phyloP scores from a whole-genome alignment of 2,888 invertebrate genomes.

The Crepidodera aurea region DNA sequence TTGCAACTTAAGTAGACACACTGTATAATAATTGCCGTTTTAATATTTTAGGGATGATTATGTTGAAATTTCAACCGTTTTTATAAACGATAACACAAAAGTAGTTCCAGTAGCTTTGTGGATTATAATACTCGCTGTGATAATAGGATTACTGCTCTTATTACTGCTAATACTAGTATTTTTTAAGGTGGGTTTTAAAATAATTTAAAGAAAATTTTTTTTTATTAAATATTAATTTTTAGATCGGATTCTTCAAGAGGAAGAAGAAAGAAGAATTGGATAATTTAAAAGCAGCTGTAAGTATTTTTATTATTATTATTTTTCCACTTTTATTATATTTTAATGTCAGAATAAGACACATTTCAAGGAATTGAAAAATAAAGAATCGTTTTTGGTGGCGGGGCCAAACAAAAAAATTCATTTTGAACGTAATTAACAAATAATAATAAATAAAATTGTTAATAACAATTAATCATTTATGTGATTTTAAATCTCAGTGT shows the following conservation, averaged over 20 bases:
- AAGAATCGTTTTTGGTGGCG: no score
- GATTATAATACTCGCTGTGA: conserved; percentile 61
- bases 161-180: conserved; percentile 59
- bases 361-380: no score
- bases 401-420: no score
- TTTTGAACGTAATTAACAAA: no score
- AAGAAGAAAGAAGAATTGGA: conserved; percentile 62
- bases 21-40: no score
- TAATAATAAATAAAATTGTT: no score
- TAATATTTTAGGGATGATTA: conserved; percentile 51
- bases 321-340: neutral
- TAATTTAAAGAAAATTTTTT: neutral
- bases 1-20: no score
- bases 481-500: no score
- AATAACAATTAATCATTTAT: no score
- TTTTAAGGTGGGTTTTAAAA: conserved; percentile 47
- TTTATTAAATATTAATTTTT: conserved; percentile 36
- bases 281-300: conserved; percentile 57
- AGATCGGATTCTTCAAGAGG: conserved; percentile 65
- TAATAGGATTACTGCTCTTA: conserved; percentile 61
- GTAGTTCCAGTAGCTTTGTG: conserved; percentile 56
- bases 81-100: conserved; percentile 53
- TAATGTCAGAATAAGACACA: neutral
- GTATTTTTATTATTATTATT: conserved; percentile 24
- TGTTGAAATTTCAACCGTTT: conserved; percentile 54